Evolutionary conservation across 2,113 vertebrate species (phyloP), one percentile per base, ranked within the genome.

Genomic region (Saguinus imperator): DNA sequence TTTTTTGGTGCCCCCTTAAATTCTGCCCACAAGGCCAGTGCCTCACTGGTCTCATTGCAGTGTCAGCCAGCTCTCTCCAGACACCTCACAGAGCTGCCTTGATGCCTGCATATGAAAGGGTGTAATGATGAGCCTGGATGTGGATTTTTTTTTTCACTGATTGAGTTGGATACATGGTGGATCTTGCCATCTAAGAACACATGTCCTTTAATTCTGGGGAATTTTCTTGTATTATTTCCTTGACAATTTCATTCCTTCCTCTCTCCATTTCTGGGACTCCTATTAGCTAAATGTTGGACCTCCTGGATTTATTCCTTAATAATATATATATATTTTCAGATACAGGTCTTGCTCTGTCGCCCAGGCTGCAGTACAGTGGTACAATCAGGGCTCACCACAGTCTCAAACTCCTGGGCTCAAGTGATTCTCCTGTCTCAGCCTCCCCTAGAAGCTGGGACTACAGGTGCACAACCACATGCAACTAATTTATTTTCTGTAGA

Each of bases 201-300:
- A 0, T 11, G 12, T 70, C 48, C 29, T 93, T 89, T 61, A 75
- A 68, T 96, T 89, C 68, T 87, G 27, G 37, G 14, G 85, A 58
- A 23, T 70, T 58, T 77, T 96, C 90, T 80, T 92, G 25, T 35
- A 70, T 87, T 83, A 37, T 40, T 94, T 94, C 43, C 91, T 66
- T 35, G 37, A 72, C 29, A 77, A 45, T 58, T 94, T 86, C 85
- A 66, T 66, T 48, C 9, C n/a, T 18, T 80, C 76, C 43, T 86
- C 61, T 82, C 89, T 91, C 45, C 93, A 5, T 89, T 89, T 89
- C 87, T 89, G 10, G 50, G 84, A 91, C 32, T 85, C 64, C 25
- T 55, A 10, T 84, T n/a, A 64, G 40, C 37, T 66, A 66, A 64
- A 77, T 40, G 43, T n/a, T 64, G 50, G 18, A 48, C 1, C 17